Conservation (phyloP, 1,140 invertebrate genomes). For the Linepithema humile region DNA sequence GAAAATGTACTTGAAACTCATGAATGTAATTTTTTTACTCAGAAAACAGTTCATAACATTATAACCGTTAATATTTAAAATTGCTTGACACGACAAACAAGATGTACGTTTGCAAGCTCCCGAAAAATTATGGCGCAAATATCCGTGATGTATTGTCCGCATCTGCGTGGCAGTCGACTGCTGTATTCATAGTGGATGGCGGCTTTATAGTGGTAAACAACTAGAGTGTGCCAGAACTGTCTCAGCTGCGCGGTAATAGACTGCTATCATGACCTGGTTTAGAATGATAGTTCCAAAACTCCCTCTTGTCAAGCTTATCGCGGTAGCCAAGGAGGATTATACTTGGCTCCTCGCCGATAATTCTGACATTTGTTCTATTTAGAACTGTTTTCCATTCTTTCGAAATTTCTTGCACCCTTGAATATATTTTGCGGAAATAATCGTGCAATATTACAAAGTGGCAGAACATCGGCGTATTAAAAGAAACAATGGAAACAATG, state of each 20-base stretch:
- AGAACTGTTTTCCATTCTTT: slow-evolving; percentile 44
- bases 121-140: slow-evolving; percentile 56
- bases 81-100: not conserved
- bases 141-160: slow-evolving; percentile 53
- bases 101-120: slow-evolving; percentile 47
- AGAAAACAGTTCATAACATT: slow-evolving; percentile 40
- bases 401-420: not conserved
- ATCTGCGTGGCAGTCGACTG: slow-evolving; percentile 52
- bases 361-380: slow-evolving; percentile 44
- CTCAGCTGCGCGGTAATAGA: slow-evolving; percentile 54
- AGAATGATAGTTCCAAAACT: slow-evolving; percentile 56
- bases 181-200: slow-evolving; percentile 52
- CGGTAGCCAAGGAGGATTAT: slow-evolving; percentile 48
- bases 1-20: not conserved
- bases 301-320: slow-evolving; percentile 51
- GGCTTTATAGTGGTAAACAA: slow-evolving; percentile 56
- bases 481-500: not conserved
- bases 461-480: not conserved
- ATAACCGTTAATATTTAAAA: slow-evolving; percentile 57
- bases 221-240: slow-evolving; percentile 46
- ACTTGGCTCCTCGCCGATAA: slow-evolving; percentile 30
- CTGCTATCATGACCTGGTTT: slow-evolving; percentile 57
- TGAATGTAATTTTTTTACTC: slow-evolving; percentile 23
- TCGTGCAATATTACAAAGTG: slow-evolving; percentile 27
- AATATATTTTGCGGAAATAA: slow-evolving; percentile 22